These are phyloP conservation scores for Otis tarda DNA, from an alignment of 2,113 vertebrate species.

Conservation along the genomic window DNA sequence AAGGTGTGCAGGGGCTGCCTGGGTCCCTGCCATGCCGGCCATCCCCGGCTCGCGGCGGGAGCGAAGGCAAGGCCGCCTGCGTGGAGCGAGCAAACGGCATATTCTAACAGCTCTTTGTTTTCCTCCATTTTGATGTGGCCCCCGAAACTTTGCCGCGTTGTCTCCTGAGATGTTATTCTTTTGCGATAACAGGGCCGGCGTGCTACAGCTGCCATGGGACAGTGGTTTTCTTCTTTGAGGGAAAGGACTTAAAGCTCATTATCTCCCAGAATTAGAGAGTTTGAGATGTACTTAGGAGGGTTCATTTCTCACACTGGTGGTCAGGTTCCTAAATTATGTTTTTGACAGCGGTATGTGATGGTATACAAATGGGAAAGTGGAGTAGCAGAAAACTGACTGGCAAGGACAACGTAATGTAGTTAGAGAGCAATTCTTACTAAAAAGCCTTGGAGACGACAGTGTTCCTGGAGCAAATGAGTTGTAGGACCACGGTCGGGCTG, in stretches of 20 bases:
- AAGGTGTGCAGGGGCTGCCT: not conserved
- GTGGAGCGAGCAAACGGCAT: accelerated
- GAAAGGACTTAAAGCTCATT: not conserved
- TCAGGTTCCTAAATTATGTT: conserved; percentile 60
- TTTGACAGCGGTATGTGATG: conserved; percentile 45
- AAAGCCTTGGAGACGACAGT: not conserved
- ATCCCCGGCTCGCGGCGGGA: not conserved
- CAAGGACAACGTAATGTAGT: conserved; percentile 9
- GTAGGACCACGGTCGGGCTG: not conserved
- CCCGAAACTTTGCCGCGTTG: not conserved
- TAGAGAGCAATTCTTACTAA: not conserved
- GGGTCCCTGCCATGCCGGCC: not conserved
- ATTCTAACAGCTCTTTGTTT: not conserved
- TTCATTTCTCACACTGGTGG: conserved; percentile 20
- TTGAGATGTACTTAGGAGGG: conserved; percentile 6
- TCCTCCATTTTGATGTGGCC: not conserved
- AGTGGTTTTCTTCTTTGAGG: not conserved
- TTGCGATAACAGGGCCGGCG: accelerated
- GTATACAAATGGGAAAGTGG: conserved; percentile 57
- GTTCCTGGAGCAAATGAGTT: not conserved
- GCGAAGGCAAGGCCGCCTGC: accelerated
- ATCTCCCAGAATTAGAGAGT: not conserved
- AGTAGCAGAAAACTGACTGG: conserved; percentile 64
- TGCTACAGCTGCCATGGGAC: not conserved
- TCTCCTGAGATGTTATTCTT: not conserved